Evolutionary conservation across 2,797 vertebrate species (phyloP).

Genomic region (Leontopithecus rosalia): DNA sequence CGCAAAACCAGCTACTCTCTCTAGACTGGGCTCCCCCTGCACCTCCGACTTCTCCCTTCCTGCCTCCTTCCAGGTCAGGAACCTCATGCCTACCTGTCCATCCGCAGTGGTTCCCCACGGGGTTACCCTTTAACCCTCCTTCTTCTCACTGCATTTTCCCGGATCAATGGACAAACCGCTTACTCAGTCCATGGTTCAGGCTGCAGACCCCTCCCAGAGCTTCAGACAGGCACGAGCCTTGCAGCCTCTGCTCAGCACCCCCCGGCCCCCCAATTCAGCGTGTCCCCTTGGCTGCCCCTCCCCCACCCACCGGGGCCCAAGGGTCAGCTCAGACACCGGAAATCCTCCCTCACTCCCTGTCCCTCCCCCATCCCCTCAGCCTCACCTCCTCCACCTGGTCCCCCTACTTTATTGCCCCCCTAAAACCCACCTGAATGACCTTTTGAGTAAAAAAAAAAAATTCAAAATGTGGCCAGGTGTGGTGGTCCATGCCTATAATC

Average conservation of each 20-base stretch:
- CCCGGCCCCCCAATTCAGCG: not conserved
- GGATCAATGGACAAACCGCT: not conserved
- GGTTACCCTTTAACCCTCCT: not conserved
- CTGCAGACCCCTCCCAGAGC: not conserved
- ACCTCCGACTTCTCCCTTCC: no score
- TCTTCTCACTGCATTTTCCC: not conserved
- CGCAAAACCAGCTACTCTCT: not conserved
- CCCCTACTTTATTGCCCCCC: no score
- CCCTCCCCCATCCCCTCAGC: not conserved
- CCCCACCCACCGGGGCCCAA: not conserved
- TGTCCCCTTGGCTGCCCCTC: not conserved
- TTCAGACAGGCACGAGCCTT: not conserved
- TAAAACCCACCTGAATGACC: not conserved
- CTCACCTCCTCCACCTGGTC: not conserved
- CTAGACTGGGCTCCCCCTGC: not conserved
- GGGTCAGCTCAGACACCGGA: not conserved
- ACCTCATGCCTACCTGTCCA: not conserved
- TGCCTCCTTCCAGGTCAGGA: not conserved
- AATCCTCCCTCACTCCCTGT: not conserved
- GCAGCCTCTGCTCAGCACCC: not conserved
- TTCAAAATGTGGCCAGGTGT: not conserved
- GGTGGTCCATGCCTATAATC: not conserved
- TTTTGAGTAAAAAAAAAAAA: not conserved
- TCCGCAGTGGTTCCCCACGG: rapidly evolving
- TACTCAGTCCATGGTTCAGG: not conserved